Base-by-base conservation (phyloP, 2,888 invertebrate genomes). In the Alviniconcha strummeri region DNA sequence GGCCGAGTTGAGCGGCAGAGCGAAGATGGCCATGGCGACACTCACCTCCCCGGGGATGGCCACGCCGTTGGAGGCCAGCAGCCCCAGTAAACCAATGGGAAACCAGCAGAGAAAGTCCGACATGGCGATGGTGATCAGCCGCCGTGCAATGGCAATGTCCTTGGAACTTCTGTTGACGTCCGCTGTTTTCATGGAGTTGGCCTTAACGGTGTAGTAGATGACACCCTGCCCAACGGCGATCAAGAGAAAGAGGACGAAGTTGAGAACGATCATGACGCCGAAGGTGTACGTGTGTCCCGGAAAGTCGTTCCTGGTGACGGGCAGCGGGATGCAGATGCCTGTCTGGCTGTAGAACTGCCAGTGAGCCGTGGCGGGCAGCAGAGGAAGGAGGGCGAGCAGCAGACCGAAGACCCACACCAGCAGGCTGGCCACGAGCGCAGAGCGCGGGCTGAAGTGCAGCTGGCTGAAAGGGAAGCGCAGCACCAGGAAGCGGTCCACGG, bases 291-390 rank as follows among this genome's bases (percentile, higher is more conserved):
- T 54, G 57, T 4, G 57, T 19, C 76, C 76, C 4, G 76, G 76
- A 57, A 77, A 77, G 57, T 77, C 57, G 1, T 11, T n/a, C 4
- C 57, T 56, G 9, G 76, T 57, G 19, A 77, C 76, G 9, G 76
- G 76, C 57, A 77, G 76, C 56, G 76, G 76, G 5, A 77, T 56
- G 76, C 76, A 77, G 76, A 77, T 57, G 8, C 57, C 57, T 8
- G 76, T 77, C 57, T 77, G 57, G 57, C 76, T 77, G 76, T 77
- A 77, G 57, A 77, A 77, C 9, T 5, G 11, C 76, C 76, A 77
- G 76, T 77, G 76, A 5, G 76, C n/a, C n/a, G 76, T 77, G 15
- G 13, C 57, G 9, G 76, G 76, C 15, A 77, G 57, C 0, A 77
- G 19, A 19, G 76, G 76, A 5, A 77, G 9, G 15, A 19, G 19